Percentiles rank a stretch among this genome's conserved stretches.
Evolutionary conservation across 2,113 vertebrate genomes (phyloP).

Genomic region (Eleginops maclovinus): DNA sequence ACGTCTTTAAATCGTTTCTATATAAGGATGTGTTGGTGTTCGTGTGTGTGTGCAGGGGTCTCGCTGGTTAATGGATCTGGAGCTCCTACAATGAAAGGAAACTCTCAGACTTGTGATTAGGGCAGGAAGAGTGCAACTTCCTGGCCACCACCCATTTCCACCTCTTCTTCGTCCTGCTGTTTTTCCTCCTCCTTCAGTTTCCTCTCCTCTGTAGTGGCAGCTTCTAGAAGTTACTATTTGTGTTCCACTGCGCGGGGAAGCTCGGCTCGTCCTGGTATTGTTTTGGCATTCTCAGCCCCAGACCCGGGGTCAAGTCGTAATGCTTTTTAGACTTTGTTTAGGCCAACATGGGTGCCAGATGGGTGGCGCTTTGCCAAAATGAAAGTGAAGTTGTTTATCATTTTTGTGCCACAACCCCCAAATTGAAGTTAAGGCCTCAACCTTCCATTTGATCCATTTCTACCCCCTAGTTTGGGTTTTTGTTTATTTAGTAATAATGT

Average conservation of each 20-base stretch:
- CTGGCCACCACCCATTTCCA: constrained; percentile 85
- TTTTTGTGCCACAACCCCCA: constrained; percentile 7
- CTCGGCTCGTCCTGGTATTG: constrained; percentile 78
- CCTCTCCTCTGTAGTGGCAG: constrained; percentile 64
- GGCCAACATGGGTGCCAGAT: constrained; percentile 36
- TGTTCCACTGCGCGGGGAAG: constrained; percentile 72
- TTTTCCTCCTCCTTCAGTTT: constrained; percentile 76
- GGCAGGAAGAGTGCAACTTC: constrained; percentile 83
- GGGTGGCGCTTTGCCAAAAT: constrained; percentile 47
- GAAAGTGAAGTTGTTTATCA: constrained; percentile 28
- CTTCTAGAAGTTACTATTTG: constrained; percentile 81
- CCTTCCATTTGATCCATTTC: background rate
- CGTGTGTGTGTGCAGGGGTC: constrained; percentile 37
- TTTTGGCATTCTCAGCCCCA: constrained; percentile 60
- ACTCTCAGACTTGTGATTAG: constrained; percentile 83
- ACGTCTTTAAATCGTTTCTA: background rate
- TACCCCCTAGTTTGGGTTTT: background rate
- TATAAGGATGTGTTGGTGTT: constrained; percentile 33
- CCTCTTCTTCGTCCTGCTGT: constrained; percentile 80
- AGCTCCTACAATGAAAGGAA: constrained; percentile 86
- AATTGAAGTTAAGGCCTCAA: constrained; percentile 33
- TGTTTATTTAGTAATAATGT: constrained; percentile 29
- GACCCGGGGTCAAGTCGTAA: constrained; percentile 69
- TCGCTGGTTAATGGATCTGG: constrained; percentile 72
- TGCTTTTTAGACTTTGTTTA: constrained; percentile 39